Base-by-base conservation (phyloP, 2,888 invertebrate genomes). In the Mesopsocus fuscifrons region DNA sequence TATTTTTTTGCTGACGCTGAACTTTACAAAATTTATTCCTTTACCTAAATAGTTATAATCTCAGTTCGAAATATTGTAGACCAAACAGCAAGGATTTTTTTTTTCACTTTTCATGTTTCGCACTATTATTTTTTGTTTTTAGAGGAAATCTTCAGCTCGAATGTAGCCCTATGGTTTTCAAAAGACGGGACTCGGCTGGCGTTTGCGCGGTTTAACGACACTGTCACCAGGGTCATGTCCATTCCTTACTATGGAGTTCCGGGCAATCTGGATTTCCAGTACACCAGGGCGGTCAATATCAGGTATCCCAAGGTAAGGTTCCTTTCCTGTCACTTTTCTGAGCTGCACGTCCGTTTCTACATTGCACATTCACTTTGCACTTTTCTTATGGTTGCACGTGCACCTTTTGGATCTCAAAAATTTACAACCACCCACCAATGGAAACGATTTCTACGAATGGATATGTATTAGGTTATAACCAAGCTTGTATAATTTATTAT, bases 121-220 rank as follows among this genome's bases (percentile, higher is more conserved):
- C 21, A 21, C 33, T 3, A 11, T 43, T 26, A 48, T 65, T 63
- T n/a, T n/a, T n/a, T n/a, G n/a, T n/a, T n/a, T n/a, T 16, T 65
- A 81, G 87, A 87, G 72, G 85, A 87, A 60, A 75, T 87, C 9
- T 62, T 85, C 42, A 67, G 68, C 42, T 66, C 71, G 5, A 72
- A 73, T 41, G 69, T 71, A 49, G 85, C 85, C 0, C 53, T 83
- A 50, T 88, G 87, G 87, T 79, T 83, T 65, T 81, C 84, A 0
- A 68, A 74, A 0, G 67, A 71, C 50, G 79, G 78, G 9, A 64
- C 62, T 3, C 68, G 71, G 47, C 56, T 89, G 30, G 79, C 78
- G 0, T 79, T 75, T 41, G 77, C 75, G 1, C 67, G 68, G n/a
- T 80, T 80, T 55, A 70, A 81, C 54, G 82, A 82, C 51, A 71